A percentile compares a stretch with the other conserved stretches of the same genome.
Conservation (phyloP, 1,140 invertebrate species). For the Branchinecta lynchi region DNA sequence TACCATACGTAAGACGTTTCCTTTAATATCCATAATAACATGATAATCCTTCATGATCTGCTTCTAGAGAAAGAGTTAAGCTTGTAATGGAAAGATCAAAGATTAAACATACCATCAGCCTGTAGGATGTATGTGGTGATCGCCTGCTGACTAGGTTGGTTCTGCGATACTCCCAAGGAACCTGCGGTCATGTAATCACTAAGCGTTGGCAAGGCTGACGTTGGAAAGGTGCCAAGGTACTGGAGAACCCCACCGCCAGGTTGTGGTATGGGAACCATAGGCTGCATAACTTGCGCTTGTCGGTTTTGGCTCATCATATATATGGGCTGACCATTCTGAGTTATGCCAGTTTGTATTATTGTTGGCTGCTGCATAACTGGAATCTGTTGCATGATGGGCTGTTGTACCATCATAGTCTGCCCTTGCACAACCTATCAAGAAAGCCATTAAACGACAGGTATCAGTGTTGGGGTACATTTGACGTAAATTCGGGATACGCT, state of each 20-base stretch:
- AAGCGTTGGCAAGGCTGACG: background rate
- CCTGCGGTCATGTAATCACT: background rate
- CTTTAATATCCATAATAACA: too few species aligned
- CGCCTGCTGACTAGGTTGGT: too few species aligned
- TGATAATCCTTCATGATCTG: too few species aligned
- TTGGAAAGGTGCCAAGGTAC: background rate
- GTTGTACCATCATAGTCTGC: background rate
- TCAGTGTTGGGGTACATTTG: too few species aligned
- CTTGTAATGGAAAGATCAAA: too few species aligned
- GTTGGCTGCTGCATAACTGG: background rate
- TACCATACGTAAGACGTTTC: too few species aligned
- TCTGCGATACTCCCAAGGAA: too few species aligned
- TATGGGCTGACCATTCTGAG: background rate
- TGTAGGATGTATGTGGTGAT: background rate
- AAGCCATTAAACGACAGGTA: too few species aligned
- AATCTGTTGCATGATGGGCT: background rate
- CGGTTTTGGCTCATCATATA: background rate
- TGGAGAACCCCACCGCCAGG: background rate
- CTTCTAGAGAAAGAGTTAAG: too few species aligned
- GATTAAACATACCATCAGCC: background rate
- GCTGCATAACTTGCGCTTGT: background rate
- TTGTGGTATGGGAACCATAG: background rate
- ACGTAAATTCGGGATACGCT: too few species aligned
- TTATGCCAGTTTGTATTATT: background rate
- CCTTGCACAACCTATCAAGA: background rate